A percentile compares a stretch with the other conserved stretches of the same genome.
These are phyloP conservation scores for Nasonovia ribisnigri DNA, from an alignment of 2,888 invertebrate genomes.

Conservation along the genomic window DNA sequence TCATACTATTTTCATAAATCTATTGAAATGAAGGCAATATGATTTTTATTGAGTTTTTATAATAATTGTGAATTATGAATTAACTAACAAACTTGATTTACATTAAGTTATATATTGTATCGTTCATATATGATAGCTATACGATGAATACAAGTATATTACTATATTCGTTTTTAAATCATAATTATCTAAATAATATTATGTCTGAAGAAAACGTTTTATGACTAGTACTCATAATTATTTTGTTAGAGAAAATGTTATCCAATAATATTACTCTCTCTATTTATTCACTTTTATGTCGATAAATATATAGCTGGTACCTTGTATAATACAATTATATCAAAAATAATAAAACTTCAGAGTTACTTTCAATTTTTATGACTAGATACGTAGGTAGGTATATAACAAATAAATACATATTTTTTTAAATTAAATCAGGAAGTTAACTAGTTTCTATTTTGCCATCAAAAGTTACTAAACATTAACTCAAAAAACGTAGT, in stretches of 20 bases:
- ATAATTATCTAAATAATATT: neutral
- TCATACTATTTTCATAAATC: neutral
- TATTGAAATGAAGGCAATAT: neutral
- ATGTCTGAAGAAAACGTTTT: neutral
- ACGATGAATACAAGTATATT: neutral
- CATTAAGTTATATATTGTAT: neutral
- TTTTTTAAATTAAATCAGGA: neutral
- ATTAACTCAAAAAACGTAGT: no score
- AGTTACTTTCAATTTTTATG: slow-evolving; percentile 19
- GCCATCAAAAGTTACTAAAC: no score
- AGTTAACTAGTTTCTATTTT: neutral
- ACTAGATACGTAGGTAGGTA: neutral
- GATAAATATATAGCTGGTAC: neutral
- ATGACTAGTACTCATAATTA: neutral
- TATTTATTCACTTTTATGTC: neutral
- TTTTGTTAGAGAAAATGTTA: slow-evolving; percentile 11
- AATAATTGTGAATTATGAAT: neutral
- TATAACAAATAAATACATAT: neutral
- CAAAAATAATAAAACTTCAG: neutral
- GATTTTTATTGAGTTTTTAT: neutral
- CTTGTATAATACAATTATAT: neutral
- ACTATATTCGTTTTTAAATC: neutral
- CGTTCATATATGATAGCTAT: neutral
- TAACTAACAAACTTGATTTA: neutral
- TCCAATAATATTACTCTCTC: neutral